A percentile compares a stretch with the other conserved stretches of the same genome.
phyloP scores from a whole-genome alignment of 2,113 vertebrate species.

The Muscicapa adusta region DNA sequence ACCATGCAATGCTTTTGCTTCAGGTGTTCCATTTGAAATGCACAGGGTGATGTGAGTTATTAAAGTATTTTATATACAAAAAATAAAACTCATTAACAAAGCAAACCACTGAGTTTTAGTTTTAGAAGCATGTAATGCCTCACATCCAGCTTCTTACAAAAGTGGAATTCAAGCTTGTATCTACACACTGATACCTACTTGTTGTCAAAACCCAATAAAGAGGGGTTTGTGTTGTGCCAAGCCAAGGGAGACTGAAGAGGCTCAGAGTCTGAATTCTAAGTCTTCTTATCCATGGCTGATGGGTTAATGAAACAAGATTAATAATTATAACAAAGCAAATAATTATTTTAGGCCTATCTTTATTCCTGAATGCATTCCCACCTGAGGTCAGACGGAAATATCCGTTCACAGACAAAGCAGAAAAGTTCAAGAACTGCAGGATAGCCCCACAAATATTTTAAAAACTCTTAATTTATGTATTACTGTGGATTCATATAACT shows the following conservation, averaged over 20 bases:
- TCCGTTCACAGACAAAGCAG: not conserved
- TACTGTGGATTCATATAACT: not conserved
- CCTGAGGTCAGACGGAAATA: not conserved
- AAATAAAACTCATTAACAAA: not conserved
- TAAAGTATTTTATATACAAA: not conserved
- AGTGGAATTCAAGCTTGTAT: not conserved
- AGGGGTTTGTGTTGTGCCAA: not conserved
- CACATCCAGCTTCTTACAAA: not conserved
- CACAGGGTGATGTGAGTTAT: not conserved
- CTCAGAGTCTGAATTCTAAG: not conserved
- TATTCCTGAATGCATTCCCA: not conserved
- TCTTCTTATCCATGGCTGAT: not conserved
- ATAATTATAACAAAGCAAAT: not conserved
- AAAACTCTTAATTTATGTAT: not conserved
- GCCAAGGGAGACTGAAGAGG: not conserved
- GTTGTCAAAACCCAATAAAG: not conserved
- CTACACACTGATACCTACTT: not conserved
- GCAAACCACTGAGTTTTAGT: not conserved
- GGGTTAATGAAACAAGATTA: not conserved
- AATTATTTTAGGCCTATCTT: not conserved
- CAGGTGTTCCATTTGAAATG: not conserved
- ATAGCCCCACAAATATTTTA: not conserved
- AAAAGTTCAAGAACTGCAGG: not conserved
- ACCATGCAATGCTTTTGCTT: not conserved
- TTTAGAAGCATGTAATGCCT: not conserved